A percentile compares a stretch with the other conserved stretches of the same genome.
These are phyloP conservation scores for Euleptes europaea DNA, from an alignment of 2,113 vertebrate genomes.

Conservation along the genomic window DNA sequence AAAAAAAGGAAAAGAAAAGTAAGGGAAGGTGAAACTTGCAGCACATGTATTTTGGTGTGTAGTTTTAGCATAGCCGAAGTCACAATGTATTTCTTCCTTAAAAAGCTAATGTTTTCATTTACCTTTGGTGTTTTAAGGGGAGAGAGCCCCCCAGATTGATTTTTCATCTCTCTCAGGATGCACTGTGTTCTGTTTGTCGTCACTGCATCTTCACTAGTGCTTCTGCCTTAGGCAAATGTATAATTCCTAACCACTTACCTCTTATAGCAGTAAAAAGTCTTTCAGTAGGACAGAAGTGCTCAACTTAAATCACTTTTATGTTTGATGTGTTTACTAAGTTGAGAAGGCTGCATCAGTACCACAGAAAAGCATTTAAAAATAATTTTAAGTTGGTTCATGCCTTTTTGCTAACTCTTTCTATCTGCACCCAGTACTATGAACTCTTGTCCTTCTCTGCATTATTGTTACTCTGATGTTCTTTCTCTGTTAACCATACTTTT, in stretches of 20 bases:
- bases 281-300: background rate
- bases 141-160: constrained; percentile 21
- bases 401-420: background rate
- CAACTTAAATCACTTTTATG: background rate
- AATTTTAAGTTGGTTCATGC: background rate
- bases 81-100: constrained; percentile 13
- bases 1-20: no score
- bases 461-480: background rate
- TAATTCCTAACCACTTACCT: constrained; percentile 51
- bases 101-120: constrained; percentile 26
- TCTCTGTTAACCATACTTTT: background rate
- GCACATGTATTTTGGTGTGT: constrained; percentile 1
- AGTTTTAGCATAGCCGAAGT: constrained; percentile 21
- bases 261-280: constrained; percentile 48
- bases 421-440: background rate
- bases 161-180: constrained; percentile 21
- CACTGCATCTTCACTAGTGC: constrained; percentile 39
- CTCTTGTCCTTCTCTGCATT: background rate
- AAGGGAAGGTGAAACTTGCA: constrained; percentile 28
- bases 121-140: background rate
- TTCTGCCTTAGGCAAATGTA: constrained; percentile 31
- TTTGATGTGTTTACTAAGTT: background rate
- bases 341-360: background rate
- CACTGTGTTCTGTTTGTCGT: constrained; percentile 38
- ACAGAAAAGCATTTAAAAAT: background rate